Evolutionary conservation across 2,113 vertebrate genomes (phyloP).

Genomic region (Eleginops maclovinus): DNA sequence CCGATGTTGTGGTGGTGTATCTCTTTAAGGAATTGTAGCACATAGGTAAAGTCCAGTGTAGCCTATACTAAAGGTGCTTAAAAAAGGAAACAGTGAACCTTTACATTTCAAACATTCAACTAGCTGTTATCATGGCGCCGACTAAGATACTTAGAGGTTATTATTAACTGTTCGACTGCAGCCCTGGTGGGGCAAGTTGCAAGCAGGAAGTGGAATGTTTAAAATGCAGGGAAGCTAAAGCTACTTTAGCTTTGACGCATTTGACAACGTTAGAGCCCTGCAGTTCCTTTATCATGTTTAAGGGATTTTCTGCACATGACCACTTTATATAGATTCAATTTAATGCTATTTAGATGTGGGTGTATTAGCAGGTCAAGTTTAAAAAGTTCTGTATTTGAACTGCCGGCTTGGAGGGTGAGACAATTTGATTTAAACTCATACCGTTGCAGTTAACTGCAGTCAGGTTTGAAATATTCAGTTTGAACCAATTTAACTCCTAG

Average conservation of each 20-base stretch:
- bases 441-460: neutral
- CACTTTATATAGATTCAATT: neutral
- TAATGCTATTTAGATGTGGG: neutral
- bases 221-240: neutral
- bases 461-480: conserved; percentile 4
- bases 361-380: neutral
- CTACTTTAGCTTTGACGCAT: neutral
- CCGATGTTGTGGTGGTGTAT: too few species aligned
- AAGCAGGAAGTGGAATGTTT: neutral
- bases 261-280: neutral
- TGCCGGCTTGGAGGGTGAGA: neutral
- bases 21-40: too few species aligned
- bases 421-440: neutral
- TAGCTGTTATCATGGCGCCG: too few species aligned
- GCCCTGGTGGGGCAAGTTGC: neutral
- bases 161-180: too few species aligned
- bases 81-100: too few species aligned
- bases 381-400: neutral
- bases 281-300: neutral
- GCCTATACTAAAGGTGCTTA: too few species aligned
- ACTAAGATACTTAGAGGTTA: too few species aligned
- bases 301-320: neutral
- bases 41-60: too few species aligned
- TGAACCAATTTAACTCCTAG: neutral
- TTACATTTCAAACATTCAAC: too few species aligned